These are phyloP conservation scores for Euphydryas editha DNA, from an alignment of 2,888 invertebrate species.

Conservation along the genomic window DNA sequence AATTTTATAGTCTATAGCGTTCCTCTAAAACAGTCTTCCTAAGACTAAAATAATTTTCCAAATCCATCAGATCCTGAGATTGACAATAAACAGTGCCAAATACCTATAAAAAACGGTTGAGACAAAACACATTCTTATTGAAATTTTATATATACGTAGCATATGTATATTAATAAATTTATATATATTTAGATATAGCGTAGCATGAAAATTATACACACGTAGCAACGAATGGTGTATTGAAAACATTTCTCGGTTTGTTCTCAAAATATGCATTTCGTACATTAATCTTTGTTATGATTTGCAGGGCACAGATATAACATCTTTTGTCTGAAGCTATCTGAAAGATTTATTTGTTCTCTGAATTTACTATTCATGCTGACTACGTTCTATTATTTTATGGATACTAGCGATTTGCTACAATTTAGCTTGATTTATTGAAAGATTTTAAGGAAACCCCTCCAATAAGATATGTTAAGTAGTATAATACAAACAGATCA, in stretches of 20 bases:
- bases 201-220: too few relatives aligned
- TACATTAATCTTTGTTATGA: conserved; percentile 43
- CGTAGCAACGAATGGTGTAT: conserved; percentile 6
- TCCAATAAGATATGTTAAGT: not conserved
- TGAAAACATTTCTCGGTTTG: conserved; percentile 10
- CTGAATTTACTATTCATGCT: conserved; percentile 17
- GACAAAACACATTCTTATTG: not conserved
- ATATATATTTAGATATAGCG: too few relatives aligned
- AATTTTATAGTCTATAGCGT: too few relatives aligned
- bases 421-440: not conserved
- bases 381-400: conserved; percentile 11
- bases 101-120: not conserved
- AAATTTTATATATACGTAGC: not conserved
- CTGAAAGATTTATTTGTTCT: conserved; percentile 39
- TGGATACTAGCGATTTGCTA: not conserved
- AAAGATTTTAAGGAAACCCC: not conserved
- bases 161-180: too few relatives aligned
- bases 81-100: too few relatives aligned
- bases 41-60: too few relatives aligned
- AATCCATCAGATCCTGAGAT: too few relatives aligned
- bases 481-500: not conserved
- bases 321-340: conserved; percentile 40
- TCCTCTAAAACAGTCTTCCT: too few relatives aligned
- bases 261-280: conserved; percentile 34
- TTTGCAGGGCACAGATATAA: conserved; percentile 37